These are phyloP conservation scores for Thalassophryne amazonica DNA, from an alignment of 2,797 vertebrate species.

Conservation along the genomic window DNA sequence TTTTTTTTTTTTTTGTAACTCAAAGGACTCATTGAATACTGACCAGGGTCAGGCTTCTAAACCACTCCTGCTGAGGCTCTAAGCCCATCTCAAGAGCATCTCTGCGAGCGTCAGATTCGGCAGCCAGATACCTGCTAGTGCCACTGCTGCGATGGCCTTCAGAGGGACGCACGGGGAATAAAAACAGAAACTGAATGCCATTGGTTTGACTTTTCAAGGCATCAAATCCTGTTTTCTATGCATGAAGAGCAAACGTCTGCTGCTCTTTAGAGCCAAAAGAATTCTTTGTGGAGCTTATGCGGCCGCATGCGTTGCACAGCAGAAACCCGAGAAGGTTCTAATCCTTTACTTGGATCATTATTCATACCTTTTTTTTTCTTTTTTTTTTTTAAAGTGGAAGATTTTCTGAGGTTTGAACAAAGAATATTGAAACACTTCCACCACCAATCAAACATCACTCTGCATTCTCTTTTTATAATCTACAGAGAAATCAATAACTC, in stretches of 20 bases:
- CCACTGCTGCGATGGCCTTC: slow-evolving; percentile 49
- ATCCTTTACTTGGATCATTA: slow-evolving; percentile 53
- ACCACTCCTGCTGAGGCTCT: slow-evolving; percentile 43
- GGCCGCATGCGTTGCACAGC: slow-evolving; percentile 45
- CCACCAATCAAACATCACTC: slow-evolving; percentile 11
- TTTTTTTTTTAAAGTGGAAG: slow-evolving; percentile 43
- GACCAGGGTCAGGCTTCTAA: slow-evolving; percentile 54
- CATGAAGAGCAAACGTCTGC: slow-evolving; percentile 52
- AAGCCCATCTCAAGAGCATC: slow-evolving; percentile 58
- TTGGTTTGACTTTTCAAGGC: slow-evolving; percentile 55
- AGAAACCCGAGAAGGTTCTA: slow-evolving; percentile 70
- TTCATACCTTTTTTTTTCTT: too few species aligned
- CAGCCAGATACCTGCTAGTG: slow-evolving; percentile 49
- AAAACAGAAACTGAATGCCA: slow-evolving; percentile 37
- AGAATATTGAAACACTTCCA: slow-evolving; percentile 21
- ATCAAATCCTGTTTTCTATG: slow-evolving; percentile 47
- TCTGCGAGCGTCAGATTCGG: slow-evolving; percentile 47
- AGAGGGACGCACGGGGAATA: slow-evolving; percentile 30
- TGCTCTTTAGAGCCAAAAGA: slow-evolving; percentile 57
- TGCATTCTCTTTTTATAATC: slow-evolving; percentile 52
- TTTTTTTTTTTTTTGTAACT: too few species aligned
- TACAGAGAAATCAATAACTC: slow-evolving; percentile 58
- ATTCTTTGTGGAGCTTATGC: slow-evolving; percentile 57
- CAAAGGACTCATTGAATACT: slow-evolving; percentile 39
- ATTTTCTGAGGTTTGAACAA: slow-evolving; percentile 32